Percentiles rank a stretch among this genome's conserved stretches.
These are phyloP conservation scores for Rhodinocichla rosea DNA, from an alignment of 2,113 vertebrate species.

Conservation along the genomic window DNA sequence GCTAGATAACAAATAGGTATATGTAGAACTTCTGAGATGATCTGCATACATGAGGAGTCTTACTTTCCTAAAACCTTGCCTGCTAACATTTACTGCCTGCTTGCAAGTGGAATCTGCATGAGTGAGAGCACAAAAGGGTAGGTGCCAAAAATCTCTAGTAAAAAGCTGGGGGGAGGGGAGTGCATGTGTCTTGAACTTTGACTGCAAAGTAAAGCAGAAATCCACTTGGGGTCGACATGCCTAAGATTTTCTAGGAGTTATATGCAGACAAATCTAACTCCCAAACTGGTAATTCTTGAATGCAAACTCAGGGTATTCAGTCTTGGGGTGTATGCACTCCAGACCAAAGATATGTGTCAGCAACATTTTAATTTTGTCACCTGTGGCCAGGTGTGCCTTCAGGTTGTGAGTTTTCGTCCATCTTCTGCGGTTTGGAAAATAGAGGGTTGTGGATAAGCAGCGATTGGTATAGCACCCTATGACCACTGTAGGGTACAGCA, in stretches of 20 bases:
- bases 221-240: not conserved
- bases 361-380: not conserved
- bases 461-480: not conserved
- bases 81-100: not conserved
- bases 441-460: not conserved
- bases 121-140: not conserved
- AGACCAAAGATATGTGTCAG: not conserved
- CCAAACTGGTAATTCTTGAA: not conserved
- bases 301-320: not conserved
- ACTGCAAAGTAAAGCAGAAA: not conserved
- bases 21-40: not conserved
- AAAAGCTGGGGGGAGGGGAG: not conserved
- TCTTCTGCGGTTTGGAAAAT: not conserved
- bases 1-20: not conserved
- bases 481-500: not conserved
- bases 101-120: not conserved
- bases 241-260: not conserved
- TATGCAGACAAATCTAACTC: not conserved
- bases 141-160: not conserved
- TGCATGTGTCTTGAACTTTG: not conserved
- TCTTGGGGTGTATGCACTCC: not conserved
- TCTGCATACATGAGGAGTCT: not conserved
- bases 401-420: not conserved
- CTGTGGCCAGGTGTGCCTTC: not conserved
- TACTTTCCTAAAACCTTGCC: not conserved